Evolutionary conservation across 1,140 invertebrate species (phyloP).

Genomic region (Drosophila willistoni): DNA sequence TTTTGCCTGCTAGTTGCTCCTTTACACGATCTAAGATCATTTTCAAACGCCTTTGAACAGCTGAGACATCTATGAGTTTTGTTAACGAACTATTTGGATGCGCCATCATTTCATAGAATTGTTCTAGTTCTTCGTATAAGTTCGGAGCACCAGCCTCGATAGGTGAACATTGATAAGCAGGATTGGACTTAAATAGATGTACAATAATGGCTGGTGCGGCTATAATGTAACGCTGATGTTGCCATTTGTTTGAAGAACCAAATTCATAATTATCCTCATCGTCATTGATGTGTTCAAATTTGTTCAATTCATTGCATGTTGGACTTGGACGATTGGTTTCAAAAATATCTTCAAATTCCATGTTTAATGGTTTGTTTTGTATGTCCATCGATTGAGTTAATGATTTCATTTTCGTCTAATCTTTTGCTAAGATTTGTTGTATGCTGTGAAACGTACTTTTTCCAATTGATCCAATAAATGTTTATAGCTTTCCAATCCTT

Average conservation of each 20-base stretch:
- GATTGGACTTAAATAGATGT: constrained; percentile 46
- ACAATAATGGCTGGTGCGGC: constrained; percentile 40
- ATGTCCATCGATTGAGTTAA: too few relatives aligned
- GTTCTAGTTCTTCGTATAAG: constrained; percentile 52
- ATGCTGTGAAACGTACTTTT: background rate
- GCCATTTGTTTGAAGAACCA: background rate
- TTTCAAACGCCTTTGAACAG: constrained; percentile 4
- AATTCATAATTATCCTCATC: background rate
- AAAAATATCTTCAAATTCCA: too few relatives aligned
- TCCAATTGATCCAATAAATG: background rate
- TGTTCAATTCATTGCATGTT: too few relatives aligned
- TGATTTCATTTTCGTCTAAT: background rate
- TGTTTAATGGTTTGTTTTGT: too few relatives aligned
- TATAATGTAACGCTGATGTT: constrained; percentile 44
- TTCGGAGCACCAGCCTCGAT: background rate
- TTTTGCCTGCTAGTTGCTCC: background rate
- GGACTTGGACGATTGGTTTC: too few relatives aligned
- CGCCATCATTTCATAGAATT: constrained; percentile 43
- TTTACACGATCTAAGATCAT: background rate
- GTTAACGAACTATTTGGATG: background rate
- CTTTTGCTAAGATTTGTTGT: background rate
- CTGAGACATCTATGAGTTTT: background rate
- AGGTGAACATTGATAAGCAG: constrained; percentile 19
- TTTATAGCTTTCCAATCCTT: background rate
- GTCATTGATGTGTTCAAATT: background rate